Conservation (phyloP, 35 echinoderm and acorn worm genomes). For the Chiridota heheva region DNA sequence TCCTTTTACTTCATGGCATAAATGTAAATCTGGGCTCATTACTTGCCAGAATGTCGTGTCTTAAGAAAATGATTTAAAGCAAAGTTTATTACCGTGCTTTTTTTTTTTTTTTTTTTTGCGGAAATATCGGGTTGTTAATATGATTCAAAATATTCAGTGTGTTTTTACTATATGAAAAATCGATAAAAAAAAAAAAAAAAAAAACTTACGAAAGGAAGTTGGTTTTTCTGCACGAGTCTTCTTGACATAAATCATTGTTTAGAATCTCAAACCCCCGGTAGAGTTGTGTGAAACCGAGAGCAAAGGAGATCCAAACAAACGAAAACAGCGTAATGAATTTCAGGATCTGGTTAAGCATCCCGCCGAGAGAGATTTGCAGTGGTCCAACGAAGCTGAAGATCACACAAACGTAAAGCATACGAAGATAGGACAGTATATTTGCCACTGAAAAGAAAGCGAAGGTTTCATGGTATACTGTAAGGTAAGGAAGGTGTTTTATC, state of each 20-base stretch:
- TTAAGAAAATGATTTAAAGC: no score
- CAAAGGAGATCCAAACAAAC: slow-evolving; percentile 71
- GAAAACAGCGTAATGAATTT: slow-evolving; percentile 61
- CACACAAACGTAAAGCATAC: slow-evolving; percentile 47
- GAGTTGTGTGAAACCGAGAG: slow-evolving; percentile 63
- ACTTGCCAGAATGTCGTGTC: no score
- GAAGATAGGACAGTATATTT: slow-evolving; percentile 52
- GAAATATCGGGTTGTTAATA: no score
- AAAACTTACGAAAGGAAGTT: slow-evolving; percentile 33
- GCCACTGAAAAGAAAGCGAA: slow-evolving; percentile 36
- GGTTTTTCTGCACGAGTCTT: background rate
- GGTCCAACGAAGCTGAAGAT: slow-evolving; percentile 63
- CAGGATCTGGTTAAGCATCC: slow-evolving; percentile 47
- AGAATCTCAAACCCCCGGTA: slow-evolving; percentile 49
- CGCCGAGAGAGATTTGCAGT: slow-evolving; percentile 59
- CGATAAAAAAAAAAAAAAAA: background rate
- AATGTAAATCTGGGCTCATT: no score
- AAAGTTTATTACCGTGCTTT: no score
- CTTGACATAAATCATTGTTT: slow-evolving; percentile 29
- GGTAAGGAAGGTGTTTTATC: background rate
- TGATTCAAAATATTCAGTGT: background rate
- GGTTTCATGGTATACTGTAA: no score
- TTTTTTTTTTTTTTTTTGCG: no score
- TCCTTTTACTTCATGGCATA: no score
- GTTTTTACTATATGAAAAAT: background rate